Evolutionary conservation across 2,888 invertebrate species (phyloP), one percentile per base, ranked within the genome.

Genomic region (Synanthedon myopaeformis): DNA sequence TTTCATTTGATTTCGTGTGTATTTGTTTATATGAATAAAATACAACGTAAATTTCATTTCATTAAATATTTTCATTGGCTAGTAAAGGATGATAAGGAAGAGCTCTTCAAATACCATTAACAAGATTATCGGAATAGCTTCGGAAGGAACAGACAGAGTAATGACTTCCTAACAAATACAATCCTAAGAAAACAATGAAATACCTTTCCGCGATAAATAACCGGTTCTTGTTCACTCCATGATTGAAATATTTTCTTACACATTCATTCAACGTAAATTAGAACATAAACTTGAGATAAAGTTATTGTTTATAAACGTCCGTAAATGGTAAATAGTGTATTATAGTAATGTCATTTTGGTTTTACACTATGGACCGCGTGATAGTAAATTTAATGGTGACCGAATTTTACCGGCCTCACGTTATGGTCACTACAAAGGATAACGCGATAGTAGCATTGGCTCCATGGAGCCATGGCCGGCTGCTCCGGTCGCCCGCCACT

Each of bases 401-500:
- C 61, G 67, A 65, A 70, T 62, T 67, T 66, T 59, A 70, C 72
- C 68, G 72, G 70, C 64, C 67, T 65, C 45, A 14, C 70, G 67
- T 61, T 69, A 65, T 60, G 57, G 58, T 64, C 69, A 78, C 72
- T 78, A 79, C 79, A 80, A 81, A 79, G 76, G 67, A 67, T 60
- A 72, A 65, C 79, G 76, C 71, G 70, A 62, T 64, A 62, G 61
- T 56, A 58, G 59, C 53, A 62, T 62, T 67, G 72, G 69, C 67
- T 60, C 58, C 57, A 61, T 58, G 67, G 65, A 64, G 69, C 74
- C 81, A 80, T 80, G 76, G 65, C 70, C 79, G 70, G 69, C 65
- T 66, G 70, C 70, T 73, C 74, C 69, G 69, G 71, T 67, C 78
- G 80, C 74, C 74, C 71, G 74, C 79, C 79, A 76, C 71, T 75